These are phyloP conservation scores for Candoia aspera DNA, from an alignment of 2,113 vertebrate species.

Conservation along the genomic window DNA sequence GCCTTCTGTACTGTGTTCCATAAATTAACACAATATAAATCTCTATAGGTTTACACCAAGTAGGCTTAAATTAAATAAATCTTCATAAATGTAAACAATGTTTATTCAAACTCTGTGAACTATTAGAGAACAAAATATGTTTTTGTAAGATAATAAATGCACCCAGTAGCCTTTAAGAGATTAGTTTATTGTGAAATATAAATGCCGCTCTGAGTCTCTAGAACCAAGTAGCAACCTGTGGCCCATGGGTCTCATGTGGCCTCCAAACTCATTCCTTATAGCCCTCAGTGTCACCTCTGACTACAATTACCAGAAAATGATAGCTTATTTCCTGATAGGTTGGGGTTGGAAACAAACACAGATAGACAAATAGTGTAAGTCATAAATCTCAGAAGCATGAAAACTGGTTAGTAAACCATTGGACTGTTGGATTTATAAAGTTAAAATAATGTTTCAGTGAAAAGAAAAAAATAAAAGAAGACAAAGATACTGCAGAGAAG, in stretches of 20 bases:
- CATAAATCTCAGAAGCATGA: no score
- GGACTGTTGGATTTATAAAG: not conserved
- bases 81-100: constrained; percentile 80
- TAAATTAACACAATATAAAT: constrained; percentile 85
- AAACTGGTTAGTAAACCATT: no score
- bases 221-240: not conserved
- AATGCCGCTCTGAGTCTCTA: not conserved
- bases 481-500: no score
- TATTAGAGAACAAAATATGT: constrained; percentile 74
- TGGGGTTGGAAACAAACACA: not conserved
- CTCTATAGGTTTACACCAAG: constrained; percentile 82
- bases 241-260: not conserved
- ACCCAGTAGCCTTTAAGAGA: not conserved
- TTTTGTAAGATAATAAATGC: constrained; percentile 45
- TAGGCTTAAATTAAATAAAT: constrained; percentile 81
- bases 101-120: constrained; percentile 72
- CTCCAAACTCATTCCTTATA: not conserved
- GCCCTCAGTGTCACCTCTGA: not conserved
- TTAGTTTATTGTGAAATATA: not conserved
- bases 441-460: no score
- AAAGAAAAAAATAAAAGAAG: no score
- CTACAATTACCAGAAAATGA: not conserved
- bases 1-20: constrained; percentile 80
- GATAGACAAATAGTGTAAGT: not conserved
- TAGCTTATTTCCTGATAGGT: not conserved